These are phyloP conservation scores for Cosmorhoe ocellata DNA, from an alignment of 2,888 invertebrate genomes.

Conservation along the genomic window DNA sequence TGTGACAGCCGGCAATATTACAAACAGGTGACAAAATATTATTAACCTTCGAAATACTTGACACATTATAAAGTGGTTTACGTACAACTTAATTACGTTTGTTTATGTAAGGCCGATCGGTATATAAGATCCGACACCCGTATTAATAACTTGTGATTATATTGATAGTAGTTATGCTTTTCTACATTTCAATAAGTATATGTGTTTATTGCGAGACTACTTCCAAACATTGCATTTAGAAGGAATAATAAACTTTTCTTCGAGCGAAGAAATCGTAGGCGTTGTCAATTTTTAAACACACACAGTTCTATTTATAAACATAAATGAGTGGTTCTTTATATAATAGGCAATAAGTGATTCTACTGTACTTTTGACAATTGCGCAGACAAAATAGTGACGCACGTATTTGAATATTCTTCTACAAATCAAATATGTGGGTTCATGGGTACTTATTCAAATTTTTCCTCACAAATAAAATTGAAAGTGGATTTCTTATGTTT, in stretches of 20 bases:
- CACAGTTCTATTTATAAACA: too few species aligned
- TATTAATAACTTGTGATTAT: conserved; percentile 13
- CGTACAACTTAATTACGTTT: conserved; percentile 28
- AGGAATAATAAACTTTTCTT: too few species aligned
- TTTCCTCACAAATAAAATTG: conserved; percentile 13
- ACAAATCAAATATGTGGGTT: too few species aligned
- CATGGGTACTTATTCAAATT: too few species aligned
- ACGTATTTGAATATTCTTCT: too few species aligned
- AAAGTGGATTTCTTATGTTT: conserved; percentile 15
- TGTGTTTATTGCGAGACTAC: background rate
- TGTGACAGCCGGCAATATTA: background rate
- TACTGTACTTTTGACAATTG: too few species aligned
- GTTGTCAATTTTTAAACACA: too few species aligned
- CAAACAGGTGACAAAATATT: conserved; percentile 5
- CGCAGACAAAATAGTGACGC: too few species aligned
- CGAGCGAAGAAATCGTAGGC: too few species aligned
- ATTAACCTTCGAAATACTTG: conserved; percentile 20
- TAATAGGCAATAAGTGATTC: too few species aligned
- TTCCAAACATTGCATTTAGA: too few species aligned
- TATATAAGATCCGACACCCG: conserved; percentile 22
- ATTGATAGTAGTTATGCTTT: conserved; percentile 20
- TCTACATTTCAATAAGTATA: conserved; percentile 13
- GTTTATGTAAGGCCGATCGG: conserved; percentile 21
- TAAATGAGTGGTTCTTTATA: too few species aligned
- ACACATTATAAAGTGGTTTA: conserved; percentile 20